phyloP scores from a whole-genome alignment of 2,113 vertebrate species.

The Anguilla japonica region DNA sequence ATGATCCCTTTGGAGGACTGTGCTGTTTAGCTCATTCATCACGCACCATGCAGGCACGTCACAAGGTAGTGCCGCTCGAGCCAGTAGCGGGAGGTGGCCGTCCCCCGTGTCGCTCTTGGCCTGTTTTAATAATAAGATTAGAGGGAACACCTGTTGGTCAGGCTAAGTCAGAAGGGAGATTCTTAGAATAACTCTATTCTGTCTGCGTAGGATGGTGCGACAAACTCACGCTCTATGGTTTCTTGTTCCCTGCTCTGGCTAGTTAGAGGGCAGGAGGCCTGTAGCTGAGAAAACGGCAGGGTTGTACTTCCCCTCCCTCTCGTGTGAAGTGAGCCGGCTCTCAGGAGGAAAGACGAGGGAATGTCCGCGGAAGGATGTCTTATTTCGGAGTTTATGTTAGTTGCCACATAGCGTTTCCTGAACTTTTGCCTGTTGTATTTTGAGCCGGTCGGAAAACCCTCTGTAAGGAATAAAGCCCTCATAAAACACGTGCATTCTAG shows the following conservation, averaged over 20 bases:
- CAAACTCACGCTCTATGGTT: not conserved
- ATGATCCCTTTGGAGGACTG: constrained; percentile 10
- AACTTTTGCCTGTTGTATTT: constrained; percentile 60
- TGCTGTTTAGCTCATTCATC: constrained; percentile 8
- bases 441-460: constrained; percentile 33
- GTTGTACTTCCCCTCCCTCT: not conserved
- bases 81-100: not conserved
- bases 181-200: constrained; percentile 36
- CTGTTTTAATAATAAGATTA: constrained; percentile 59
- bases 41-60: not conserved
- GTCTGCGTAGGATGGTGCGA: constrained; percentile 19
- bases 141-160: constrained; percentile 24
- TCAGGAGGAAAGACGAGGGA: constrained; percentile 40
- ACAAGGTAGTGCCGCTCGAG: not conserved
- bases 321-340: constrained; percentile 15
- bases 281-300: not conserved
- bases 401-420: constrained; percentile 61
- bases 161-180: constrained; percentile 13
- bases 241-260: not conserved
- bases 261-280: not conserved
- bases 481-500: constrained; percentile 38
- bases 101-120: constrained; percentile 29
- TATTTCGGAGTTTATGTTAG: constrained; percentile 49
- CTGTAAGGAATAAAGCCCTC: constrained; percentile 27
- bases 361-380: constrained; percentile 66